phyloP scores from a whole-genome alignment of 2,113 vertebrate species.

The Tachycineta bicolor region DNA sequence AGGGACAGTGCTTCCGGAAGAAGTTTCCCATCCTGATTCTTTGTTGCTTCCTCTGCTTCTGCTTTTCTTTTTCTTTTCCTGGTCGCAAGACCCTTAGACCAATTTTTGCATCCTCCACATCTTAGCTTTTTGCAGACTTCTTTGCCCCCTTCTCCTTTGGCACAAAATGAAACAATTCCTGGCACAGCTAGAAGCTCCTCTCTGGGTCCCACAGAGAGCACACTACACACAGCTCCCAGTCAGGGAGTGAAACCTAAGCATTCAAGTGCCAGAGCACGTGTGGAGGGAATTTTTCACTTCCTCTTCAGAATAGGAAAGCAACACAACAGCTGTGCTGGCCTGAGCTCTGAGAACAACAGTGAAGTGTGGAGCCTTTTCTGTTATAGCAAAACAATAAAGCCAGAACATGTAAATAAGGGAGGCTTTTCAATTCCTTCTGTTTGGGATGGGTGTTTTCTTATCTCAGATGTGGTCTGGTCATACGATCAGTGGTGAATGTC shows the following conservation, averaged over 20 bases:
- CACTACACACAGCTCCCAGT: background rate
- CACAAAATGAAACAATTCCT: background rate
- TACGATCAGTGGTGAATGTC: background rate
- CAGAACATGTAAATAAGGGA: background rate
- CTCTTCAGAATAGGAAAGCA: slow-evolving; percentile 39
- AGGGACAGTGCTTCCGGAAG: slow-evolving; percentile 49
- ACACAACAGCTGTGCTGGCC: background rate
- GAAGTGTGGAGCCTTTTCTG: background rate
- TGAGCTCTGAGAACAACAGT: background rate
- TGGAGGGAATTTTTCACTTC: slow-evolving; percentile 51
- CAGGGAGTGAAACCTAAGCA: slow-evolving; percentile 8
- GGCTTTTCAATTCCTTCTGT: background rate
- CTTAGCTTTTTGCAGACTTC: background rate
- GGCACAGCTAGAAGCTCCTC: background rate
- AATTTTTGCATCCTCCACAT: background rate
- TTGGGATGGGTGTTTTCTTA: background rate
- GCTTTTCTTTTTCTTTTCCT: background rate
- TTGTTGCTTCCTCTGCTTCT: background rate
- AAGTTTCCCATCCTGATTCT: slow-evolving; percentile 71
- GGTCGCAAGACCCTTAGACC: background rate
- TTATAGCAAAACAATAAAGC: background rate
- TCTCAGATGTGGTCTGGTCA: background rate
- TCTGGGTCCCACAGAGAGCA: background rate
- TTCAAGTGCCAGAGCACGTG: background rate
- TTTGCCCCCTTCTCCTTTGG: background rate